Percentiles rank a stretch among this genome's conserved stretches.
phyloP scores from a whole-genome alignment of 2,113 vertebrate species.

The Haliaeetus leucogaster region DNA sequence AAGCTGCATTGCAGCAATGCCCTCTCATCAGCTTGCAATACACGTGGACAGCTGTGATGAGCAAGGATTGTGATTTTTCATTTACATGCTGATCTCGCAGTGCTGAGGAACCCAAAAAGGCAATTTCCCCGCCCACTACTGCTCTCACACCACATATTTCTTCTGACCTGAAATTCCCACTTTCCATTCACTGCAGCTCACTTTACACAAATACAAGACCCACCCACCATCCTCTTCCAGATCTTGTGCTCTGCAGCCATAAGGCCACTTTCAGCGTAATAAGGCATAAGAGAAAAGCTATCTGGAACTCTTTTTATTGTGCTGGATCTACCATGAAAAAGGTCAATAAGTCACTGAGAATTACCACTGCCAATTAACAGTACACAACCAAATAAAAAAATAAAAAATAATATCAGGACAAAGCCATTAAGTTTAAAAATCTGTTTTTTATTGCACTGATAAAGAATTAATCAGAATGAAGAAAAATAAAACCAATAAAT shows the following conservation, averaged over 20 bases:
- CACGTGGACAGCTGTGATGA: background rate
- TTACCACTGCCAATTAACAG: background rate
- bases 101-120: background rate
- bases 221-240: background rate
- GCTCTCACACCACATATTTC: background rate
- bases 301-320: background rate
- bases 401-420: background rate
- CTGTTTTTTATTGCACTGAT: background rate
- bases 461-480: fast-evolving
- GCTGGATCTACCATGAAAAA: background rate
- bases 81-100: background rate
- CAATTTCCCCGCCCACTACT: background rate
- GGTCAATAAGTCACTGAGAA: background rate
- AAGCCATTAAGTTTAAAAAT: background rate
- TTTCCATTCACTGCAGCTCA: background rate
- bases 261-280: background rate
- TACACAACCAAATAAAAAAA: background rate
- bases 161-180: background rate
- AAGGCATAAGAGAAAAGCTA: background rate
- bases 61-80: background rate
- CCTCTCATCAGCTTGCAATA: background rate
- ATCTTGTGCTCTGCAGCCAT: background rate
- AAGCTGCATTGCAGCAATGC: background rate
- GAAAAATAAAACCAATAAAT: background rate
- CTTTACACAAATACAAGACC: background rate